Percentiles rank a stretch among this genome's conserved stretches.
phyloP scores from a whole-genome alignment of 2,113 vertebrate genomes.

The Setophaga kirtlandii region DNA sequence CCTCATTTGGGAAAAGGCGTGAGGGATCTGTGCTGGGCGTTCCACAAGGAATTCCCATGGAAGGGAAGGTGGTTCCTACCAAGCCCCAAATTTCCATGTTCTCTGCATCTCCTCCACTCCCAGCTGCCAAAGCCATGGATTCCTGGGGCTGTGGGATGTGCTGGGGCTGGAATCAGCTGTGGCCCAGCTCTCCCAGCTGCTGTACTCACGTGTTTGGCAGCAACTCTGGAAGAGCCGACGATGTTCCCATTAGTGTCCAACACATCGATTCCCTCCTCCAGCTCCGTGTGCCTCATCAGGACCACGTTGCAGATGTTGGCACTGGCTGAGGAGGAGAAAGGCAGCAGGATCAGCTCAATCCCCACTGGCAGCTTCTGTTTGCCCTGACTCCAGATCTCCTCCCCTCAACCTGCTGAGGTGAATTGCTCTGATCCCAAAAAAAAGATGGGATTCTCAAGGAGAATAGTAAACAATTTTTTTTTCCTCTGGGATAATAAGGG shows the following conservation, averaged over 20 bases:
- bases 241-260: slow-evolving; percentile 81
- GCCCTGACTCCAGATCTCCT: neutral
- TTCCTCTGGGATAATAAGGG: neutral
- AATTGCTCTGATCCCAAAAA: neutral
- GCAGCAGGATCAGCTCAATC: neutral
- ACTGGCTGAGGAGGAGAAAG: slow-evolving; percentile 79
- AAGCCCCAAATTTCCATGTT: fast-evolving
- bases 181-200: neutral
- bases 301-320: slow-evolving; percentile 94
- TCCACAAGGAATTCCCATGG: neutral
- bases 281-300: slow-evolving; percentile 91
- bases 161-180: fast-evolving
- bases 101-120: neutral
- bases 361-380: neutral
- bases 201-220: slow-evolving; percentile 86
- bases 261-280: slow-evolving; percentile 88
- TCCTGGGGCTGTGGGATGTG: neutral
- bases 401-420: neutral
- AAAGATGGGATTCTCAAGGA: neutral
- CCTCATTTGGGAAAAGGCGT: neutral
- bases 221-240: slow-evolving; percentile 87
- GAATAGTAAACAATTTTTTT: neutral
- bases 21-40: neutral
- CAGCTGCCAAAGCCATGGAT: neutral
- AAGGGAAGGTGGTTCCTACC: too few relatives aligned